Evolutionary conservation across 2,113 vertebrate genomes (phyloP).

Genomic region (Clarias batrachus): DNA sequence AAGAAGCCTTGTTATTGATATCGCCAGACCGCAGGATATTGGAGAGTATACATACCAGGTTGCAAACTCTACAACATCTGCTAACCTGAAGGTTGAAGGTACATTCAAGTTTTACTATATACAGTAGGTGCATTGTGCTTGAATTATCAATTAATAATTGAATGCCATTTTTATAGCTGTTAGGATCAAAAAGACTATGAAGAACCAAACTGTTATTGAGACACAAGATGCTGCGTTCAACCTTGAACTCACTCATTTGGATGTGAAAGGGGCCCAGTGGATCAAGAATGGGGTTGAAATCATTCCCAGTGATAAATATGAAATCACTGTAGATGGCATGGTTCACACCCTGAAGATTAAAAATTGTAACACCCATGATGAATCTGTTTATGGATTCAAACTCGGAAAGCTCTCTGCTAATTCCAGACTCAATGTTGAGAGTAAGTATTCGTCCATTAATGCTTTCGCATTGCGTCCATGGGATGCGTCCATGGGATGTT

Average conservation of each 20-base stretch:
- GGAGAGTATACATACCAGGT: slow-evolving; percentile 94
- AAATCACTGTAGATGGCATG: slow-evolving; percentile 79
- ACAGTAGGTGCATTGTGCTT: neutral
- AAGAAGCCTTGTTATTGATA: slow-evolving; percentile 81
- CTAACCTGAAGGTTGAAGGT: slow-evolving; percentile 90
- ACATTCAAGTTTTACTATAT: slow-evolving; percentile 22
- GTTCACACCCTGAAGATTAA: slow-evolving; percentile 85
- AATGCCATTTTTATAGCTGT: slow-evolving; percentile 75
- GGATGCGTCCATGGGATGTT: neutral
- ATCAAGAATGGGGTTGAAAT: slow-evolving; percentile 93
- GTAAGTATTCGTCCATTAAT: slow-evolving; percentile 72
- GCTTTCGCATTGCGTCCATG: too few relatives aligned
- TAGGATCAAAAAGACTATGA: slow-evolving; percentile 94
- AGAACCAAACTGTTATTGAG: slow-evolving; percentile 91
- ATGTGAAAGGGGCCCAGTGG: slow-evolving; percentile 90
- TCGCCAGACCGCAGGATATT: slow-evolving; percentile 81
- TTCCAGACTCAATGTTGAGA: slow-evolving; percentile 92
- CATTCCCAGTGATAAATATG: slow-evolving; percentile 81
- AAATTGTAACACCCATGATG: slow-evolving; percentile 81
- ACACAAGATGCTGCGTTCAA: slow-evolving; percentile 89
- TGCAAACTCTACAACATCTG: slow-evolving; percentile 91
- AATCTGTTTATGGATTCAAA: slow-evolving; percentile 95
- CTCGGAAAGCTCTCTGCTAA: slow-evolving; percentile 92
- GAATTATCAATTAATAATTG: neutral
- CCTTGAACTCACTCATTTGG: slow-evolving; percentile 87